Conservation (phyloP, 2,113 vertebrate species). For the Grammomys surdaster region DNA sequence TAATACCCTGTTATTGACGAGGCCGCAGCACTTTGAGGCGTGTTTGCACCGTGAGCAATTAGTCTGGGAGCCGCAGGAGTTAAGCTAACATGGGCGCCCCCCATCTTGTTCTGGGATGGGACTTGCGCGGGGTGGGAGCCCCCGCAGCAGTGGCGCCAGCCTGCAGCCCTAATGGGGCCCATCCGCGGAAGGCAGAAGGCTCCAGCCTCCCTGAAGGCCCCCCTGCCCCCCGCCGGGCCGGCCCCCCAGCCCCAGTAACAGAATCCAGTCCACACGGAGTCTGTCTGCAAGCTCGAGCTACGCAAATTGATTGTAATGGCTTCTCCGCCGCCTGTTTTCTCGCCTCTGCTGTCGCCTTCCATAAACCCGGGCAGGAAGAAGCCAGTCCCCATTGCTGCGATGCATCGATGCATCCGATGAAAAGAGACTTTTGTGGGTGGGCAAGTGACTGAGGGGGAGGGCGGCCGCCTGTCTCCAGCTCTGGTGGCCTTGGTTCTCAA, state of each 20-base stretch:
- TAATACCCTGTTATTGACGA: slow-evolving; percentile 92
- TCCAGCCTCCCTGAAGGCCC: slow-evolving; percentile 75
- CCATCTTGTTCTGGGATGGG: slow-evolving; percentile 85
- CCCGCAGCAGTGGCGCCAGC: slow-evolving; percentile 88
- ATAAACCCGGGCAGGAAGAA: slow-evolving; percentile 89
- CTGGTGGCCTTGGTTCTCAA: slow-evolving; percentile 54
- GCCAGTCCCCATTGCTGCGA: slow-evolving; percentile 89
- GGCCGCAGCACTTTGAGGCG: slow-evolving; percentile 91
- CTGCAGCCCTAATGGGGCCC: slow-evolving; percentile 90
- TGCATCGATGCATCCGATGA: slow-evolving; percentile 90
- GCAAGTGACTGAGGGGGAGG: slow-evolving; percentile 47
- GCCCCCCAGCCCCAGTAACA: slow-evolving; percentile 89
- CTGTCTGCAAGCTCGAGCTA: slow-evolving; percentile 93
- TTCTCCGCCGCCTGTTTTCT: slow-evolving; percentile 97
- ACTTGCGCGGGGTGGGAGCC: slow-evolving; percentile 87
- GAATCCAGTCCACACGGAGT: slow-evolving; percentile 94
- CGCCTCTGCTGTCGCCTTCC: slow-evolving; percentile 92
- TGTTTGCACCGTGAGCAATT: slow-evolving; percentile 87
- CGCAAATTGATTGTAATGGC: slow-evolving; percentile 96
- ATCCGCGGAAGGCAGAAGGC: slow-evolving; percentile 79
- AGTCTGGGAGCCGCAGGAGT: slow-evolving; percentile 83
- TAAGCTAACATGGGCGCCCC: slow-evolving; percentile 81
- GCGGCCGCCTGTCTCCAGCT: slow-evolving; percentile 72
- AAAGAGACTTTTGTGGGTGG: slow-evolving; percentile 86
- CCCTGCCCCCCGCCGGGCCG: slow-evolving; percentile 63